phyloP scores from a whole-genome alignment of 2,113 vertebrate genomes.

The Paralichthys olivaceus region DNA sequence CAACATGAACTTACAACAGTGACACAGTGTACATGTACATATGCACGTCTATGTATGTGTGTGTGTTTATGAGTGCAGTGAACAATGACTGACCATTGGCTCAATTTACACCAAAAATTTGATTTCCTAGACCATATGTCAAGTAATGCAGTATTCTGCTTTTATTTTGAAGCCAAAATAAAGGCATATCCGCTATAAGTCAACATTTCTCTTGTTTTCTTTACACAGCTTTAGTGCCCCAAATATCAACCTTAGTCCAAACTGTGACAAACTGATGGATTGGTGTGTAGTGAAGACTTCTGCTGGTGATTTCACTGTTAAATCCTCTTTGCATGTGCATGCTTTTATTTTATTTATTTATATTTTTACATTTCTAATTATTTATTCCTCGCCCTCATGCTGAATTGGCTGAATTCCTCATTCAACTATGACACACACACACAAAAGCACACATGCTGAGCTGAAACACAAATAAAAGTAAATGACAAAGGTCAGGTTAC shows the following conservation, averaged over 20 bases:
- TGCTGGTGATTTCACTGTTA: not conserved
- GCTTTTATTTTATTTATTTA: not conserved
- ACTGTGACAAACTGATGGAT: slow-evolving; percentile 5
- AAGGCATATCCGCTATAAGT: not conserved
- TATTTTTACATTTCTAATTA: not conserved
- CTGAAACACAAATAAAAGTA: not conserved
- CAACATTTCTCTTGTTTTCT: not conserved
- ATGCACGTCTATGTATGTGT: no score
- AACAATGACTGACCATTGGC: no score
- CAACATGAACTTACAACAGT: no score
- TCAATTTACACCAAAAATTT: no score
- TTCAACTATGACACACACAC: not conserved
- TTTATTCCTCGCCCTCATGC: not conserved
- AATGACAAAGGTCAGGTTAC: not conserved
- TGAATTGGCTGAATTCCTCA: not conserved
- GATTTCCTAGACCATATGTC: no score
- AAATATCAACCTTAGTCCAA: not conserved
- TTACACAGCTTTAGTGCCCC: not conserved
- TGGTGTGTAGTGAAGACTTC: not conserved
- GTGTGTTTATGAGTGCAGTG: no score
- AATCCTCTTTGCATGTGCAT: not conserved
- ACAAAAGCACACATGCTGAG: not conserved
- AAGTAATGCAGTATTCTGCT: not conserved
- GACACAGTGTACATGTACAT: no score
- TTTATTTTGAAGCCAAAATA: slow-evolving; percentile 47